Evolutionary conservation across 1,140 invertebrate genomes (phyloP).

Genomic region (Drosophila lacertosa): DNA sequence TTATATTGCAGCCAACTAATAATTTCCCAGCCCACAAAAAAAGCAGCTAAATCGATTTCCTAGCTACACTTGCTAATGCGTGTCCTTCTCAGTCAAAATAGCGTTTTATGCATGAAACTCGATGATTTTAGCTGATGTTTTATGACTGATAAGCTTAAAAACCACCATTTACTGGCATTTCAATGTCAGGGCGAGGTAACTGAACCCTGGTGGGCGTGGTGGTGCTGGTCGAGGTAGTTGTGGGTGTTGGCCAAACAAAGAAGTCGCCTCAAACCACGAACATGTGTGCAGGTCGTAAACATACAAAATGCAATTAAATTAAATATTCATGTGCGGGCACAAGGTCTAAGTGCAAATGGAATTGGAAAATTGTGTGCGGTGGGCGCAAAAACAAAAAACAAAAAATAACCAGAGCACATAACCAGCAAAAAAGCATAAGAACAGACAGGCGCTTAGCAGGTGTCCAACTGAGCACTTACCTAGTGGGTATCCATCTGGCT

Average conservation of each 20-base stretch:
- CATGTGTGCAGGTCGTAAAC: constrained; percentile 64
- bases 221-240: not conserved
- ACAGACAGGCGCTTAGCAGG: constrained; percentile 11
- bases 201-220: constrained; percentile 42
- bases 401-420: constrained; percentile 6
- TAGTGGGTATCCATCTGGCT: constrained; percentile 73
- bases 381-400: not conserved
- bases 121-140: constrained; percentile 40
- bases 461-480: constrained; percentile 64
- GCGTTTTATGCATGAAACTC: constrained; percentile 14
- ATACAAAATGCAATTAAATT: constrained; percentile 61
- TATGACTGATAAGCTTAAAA: constrained; percentile 38
- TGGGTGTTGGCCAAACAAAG: not conserved
- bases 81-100: constrained; percentile 43
- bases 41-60: constrained; percentile 55
- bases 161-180: constrained; percentile 46
- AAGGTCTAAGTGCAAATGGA: constrained; percentile 36
- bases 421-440: constrained; percentile 8
- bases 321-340: constrained; percentile 58
- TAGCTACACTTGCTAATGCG: constrained; percentile 15
- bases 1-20: constrained; percentile 13
- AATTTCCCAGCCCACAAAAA: constrained; percentile 1
- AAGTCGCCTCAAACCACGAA: constrained; percentile 10
- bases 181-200: constrained; percentile 67
- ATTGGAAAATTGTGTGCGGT: not conserved